Base-by-base conservation (phyloP, 2,797 vertebrate genomes). In the Lindbergichthys nudifrons region DNA sequence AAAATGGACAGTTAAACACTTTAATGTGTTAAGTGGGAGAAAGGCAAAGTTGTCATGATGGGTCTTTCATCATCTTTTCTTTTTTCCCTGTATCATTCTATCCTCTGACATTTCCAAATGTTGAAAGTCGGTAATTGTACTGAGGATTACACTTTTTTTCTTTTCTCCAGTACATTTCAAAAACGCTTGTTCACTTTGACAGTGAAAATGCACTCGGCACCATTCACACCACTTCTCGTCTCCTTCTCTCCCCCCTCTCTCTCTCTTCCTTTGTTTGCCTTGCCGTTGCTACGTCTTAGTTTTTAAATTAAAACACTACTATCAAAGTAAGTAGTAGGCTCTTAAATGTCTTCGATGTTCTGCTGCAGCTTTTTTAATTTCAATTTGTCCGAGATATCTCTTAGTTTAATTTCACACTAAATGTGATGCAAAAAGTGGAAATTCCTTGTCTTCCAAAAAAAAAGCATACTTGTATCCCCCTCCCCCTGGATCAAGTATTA, bases 401-500 rank as follows among this genome's bases (percentile, higher is more conserved):
- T 87, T 81, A 61, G 83, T 92, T 90, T 91, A 92, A 95, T 95
- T 96, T 95, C 93, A 95, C 93, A 94, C 93, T 93, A 94, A 93
- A 95, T 94, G 94, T 94, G 92, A 95, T 94, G 95, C 93, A 92
- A 94, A 95, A 94, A 93, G 92, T 93, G 94, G 92, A 92, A 93
- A 94, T 94, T 94, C 92, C 65, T 94, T 92, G 96, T 96, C 96
- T 96, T 96, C 96, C 96, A 96, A 94, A 91, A 91, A 87, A 70
- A 71, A 66, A 79, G 42, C 57, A 56, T 91, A 87, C 89, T 92
- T 81, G 86, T 83, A 90, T 91, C 92, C 86, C 88, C 32, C 19
- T 23, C 80, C 89, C 41, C 43, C 79, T 70, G 87, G 90, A 84
- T 84, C 85, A 84, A 92, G 93, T 93, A 89, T 90, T 87, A 89